phyloP scores from a whole-genome alignment of 23 tunicate species.

The Pegea sp. region DNA sequence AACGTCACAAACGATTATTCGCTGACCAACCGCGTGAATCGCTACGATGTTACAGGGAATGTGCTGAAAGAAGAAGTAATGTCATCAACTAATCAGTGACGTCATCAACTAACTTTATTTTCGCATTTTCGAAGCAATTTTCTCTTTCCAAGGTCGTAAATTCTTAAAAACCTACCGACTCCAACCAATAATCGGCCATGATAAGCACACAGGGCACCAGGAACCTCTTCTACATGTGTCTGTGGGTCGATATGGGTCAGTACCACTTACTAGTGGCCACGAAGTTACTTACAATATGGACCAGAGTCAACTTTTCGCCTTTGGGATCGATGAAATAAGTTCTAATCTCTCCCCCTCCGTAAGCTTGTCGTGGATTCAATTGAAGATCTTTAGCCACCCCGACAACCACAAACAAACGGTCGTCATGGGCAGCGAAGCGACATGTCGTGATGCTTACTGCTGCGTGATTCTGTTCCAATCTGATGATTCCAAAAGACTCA shows the following conservation, averaged over 20 bases:
- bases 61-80: conserved; percentile 16
- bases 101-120: conserved; percentile 35
- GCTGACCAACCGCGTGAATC: conserved; percentile 74
- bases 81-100: not conserved
- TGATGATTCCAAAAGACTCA: conserved; percentile 26
- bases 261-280: not conserved
- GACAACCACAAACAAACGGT: conserved; percentile 47
- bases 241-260: conserved; percentile 2
- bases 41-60: conserved; percentile 67
- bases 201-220: conserved; percentile 66
- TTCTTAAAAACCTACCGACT: conserved; percentile 64
- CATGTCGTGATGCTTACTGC: conserved; percentile 59
- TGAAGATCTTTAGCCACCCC: conserved; percentile 59
- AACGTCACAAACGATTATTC: conserved; percentile 80
- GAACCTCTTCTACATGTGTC: conserved; percentile 78
- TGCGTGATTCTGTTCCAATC: conserved; percentile 66
- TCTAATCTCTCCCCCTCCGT: conserved; percentile 77
- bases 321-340: conserved; percentile 54
- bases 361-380: conserved; percentile 68
- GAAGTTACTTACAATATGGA: conserved; percentile 35
- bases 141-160: conserved; percentile 94
- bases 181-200: conserved; percentile 88
- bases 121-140: conserved; percentile 90
- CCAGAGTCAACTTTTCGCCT: conserved; percentile 32
- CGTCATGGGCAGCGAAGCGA: conserved; percentile 39